Conservation (phyloP, 2,888 invertebrate species). For the Priocnemis perturbator region DNA sequence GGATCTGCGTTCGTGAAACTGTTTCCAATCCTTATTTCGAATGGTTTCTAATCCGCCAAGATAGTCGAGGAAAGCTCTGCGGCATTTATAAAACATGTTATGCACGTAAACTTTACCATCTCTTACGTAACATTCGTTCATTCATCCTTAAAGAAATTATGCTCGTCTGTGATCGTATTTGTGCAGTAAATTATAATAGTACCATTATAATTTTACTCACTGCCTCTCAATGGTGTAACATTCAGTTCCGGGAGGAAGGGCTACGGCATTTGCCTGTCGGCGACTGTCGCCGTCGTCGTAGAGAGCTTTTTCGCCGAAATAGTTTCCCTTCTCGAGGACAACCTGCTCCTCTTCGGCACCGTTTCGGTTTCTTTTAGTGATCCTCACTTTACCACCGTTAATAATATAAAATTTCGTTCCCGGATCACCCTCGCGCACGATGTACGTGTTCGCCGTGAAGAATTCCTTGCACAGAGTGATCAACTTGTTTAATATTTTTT, state of each 20-base stretch:
- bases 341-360: constrained; percentile 79
- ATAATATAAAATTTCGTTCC: constrained; percentile 94
- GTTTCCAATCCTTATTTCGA: constrained; percentile 73
- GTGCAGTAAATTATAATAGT: too few relatives aligned
- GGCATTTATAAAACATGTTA: not conserved
- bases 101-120: not conserved
- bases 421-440: constrained; percentile 88
- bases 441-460: constrained; percentile 84
- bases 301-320: constrained; percentile 92
- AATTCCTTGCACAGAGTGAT: constrained; percentile 79
- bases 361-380: constrained; percentile 80
- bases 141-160: too few relatives aligned
- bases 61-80: constrained; percentile 82
- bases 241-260: constrained; percentile 87
- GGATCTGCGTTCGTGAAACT: not conserved
- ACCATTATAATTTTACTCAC: too few relatives aligned
- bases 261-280: constrained; percentile 91
- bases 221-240: constrained; percentile 90
- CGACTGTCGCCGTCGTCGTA: constrained; percentile 79
- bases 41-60: constrained; percentile 87
- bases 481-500: not conserved
- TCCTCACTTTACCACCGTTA: constrained; percentile 85
- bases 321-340: constrained; percentile 85
- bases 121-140: not conserved
- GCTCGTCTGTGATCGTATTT: too few relatives aligned